Conservation (phyloP, 2,797 vertebrate genomes). For the Melanotaenia boesemani region DNA sequence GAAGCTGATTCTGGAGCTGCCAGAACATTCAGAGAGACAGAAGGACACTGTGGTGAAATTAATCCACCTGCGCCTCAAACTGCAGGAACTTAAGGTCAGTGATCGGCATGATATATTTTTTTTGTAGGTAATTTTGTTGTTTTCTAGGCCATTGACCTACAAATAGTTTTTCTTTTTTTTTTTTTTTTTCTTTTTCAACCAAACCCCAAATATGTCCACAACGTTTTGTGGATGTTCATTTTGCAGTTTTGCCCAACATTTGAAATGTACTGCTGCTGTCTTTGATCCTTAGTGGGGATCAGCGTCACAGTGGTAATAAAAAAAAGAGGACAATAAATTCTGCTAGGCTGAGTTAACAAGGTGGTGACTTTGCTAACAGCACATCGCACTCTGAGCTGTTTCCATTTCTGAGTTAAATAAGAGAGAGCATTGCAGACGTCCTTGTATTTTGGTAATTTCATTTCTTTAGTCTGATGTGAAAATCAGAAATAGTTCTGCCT, state of each 20-base stretch:
- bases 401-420: slow-evolving; percentile 1
- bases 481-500: background rate
- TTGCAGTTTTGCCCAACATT: too few species aligned
- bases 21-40: slow-evolving; percentile 94
- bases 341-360: background rate
- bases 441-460: slow-evolving; percentile 5
- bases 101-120: background rate
- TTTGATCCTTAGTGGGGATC: background rate
- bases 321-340: background rate
- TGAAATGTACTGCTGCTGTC: background rate
- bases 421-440: slow-evolving; percentile 7
- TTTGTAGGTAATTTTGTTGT: too few species aligned
- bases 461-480: background rate
- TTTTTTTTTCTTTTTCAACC: too few species aligned
- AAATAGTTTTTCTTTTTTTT: too few species aligned
- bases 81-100: slow-evolving; percentile 94
- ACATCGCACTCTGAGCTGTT: background rate
- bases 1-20: slow-evolving; percentile 91
- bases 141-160: too few species aligned
- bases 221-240: too few species aligned
- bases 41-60: slow-evolving; percentile 95
- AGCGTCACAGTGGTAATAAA: background rate
- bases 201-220: too few species aligned
- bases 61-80: slow-evolving; percentile 95
- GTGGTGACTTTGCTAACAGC: background rate